Base-by-base conservation (phyloP, 2,888 invertebrate genomes). In the Clitarchus hookeri region DNA sequence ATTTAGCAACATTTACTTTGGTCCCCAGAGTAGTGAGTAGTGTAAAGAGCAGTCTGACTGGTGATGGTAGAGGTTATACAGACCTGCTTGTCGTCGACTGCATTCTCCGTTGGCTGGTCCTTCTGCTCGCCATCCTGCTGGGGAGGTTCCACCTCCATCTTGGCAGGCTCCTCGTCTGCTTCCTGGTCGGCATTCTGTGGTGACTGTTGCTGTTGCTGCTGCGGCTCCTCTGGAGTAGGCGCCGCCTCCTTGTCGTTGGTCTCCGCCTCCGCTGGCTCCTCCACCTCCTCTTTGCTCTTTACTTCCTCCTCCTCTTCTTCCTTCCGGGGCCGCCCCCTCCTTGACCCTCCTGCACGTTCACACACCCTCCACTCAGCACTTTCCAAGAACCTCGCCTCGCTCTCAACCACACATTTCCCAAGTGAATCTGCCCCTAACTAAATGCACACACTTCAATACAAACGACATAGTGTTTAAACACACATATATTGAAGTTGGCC, bases 271-370 rank as follows among this genome's bases (percentile, higher is more conserved):
- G 83, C 86, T 9, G 77, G 78, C 36, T 85, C 85, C 77, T 79
- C 85, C 9, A 11, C 85, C 65, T 86, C 87, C n/a, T 86, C 85
- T 36, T 86, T 85, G 25, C 82, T 48, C 82, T 86, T 83, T 19
- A n/a, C 65, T 44, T 85, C 87, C 9, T 87, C 86, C 27, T 83
- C 86, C 26, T 85, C 86, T 25, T 85, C 86, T 36, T 87, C 87
- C 78, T 80, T 86, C 87, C 87, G 87, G 53, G 87, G 87, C 25
- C 87, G 84, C 13, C 87, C 87, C 26, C 87, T 85, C 36, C 87
- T 80, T 19, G 87, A 86, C 83, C 87, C 87, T 87, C 36, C 82
- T 36, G 44, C 82, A n/a, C 48, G 12, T 16, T 36, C 36, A 36
- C 36, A 36, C 36, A 36, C 36, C 36, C 36, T 36, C 36, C 36